Conservation (phyloP, 1,140 invertebrate species). For the Drosophila elegans region DNA sequence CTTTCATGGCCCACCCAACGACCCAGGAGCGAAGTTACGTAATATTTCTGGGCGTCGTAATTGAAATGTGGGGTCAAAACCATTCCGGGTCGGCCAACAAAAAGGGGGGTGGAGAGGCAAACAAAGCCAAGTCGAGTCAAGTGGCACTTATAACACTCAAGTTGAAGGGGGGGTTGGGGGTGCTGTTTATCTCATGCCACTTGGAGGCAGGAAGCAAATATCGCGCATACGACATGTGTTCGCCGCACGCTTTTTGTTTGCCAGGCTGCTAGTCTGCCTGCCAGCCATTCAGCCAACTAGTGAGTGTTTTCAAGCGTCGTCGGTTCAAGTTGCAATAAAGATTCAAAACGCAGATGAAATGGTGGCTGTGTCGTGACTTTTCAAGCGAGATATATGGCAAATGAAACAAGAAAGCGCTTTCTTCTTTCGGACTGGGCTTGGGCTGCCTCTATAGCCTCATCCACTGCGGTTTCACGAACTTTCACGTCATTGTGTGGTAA, state of each 20-base stretch:
- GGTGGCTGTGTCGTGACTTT: conserved; percentile 57
- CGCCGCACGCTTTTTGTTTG: conserved; percentile 20
- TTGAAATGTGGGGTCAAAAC: conserved; percentile 65
- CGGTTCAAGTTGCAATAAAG: conserved; percentile 65
- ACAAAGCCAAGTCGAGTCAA: conserved; percentile 48
- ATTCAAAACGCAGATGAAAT: conserved; percentile 64
- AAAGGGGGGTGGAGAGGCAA: conserved; percentile 12
- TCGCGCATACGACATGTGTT: conserved; percentile 60
- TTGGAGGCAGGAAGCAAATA: conserved; percentile 59
- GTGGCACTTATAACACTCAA: conserved; percentile 50
- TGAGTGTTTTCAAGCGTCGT: conserved; percentile 18
- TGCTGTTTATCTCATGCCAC: conserved; percentile 39
- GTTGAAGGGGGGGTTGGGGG: conserved; percentile 6
- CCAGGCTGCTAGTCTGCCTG: not conserved
- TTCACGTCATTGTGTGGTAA: conserved; percentile 76
- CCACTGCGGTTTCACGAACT: conserved; percentile 56
- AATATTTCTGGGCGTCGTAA: conserved; percentile 34
- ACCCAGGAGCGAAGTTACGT: conserved; percentile 23
- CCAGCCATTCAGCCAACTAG: not conserved
- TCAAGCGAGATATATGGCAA: conserved; percentile 61
- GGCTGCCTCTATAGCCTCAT: conserved; percentile 14
- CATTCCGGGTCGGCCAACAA: conserved; percentile 14
- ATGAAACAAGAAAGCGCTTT: conserved; percentile 67
- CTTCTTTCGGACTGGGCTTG: conserved; percentile 39
- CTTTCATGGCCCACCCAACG: conserved; percentile 12